These are phyloP conservation scores for Strigops habroptila DNA, from an alignment of 2,113 vertebrate species.

Conservation along the genomic window DNA sequence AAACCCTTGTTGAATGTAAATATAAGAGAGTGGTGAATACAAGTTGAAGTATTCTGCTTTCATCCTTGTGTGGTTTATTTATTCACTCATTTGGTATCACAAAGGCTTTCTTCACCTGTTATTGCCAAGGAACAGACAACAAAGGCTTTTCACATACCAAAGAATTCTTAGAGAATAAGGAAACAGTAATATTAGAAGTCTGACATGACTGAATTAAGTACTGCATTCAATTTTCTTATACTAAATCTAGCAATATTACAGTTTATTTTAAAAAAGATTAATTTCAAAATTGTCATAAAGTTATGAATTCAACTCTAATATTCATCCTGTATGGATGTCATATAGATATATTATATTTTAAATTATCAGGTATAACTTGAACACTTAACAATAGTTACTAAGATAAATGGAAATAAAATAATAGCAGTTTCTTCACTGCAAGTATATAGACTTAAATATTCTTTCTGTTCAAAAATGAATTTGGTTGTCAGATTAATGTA, in stretches of 20 bases:
- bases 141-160: background rate
- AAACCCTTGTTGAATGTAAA: background rate
- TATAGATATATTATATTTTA: background rate
- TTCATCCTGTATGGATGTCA: background rate
- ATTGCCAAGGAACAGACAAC: background rate
- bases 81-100: background rate
- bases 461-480: background rate
- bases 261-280: background rate
- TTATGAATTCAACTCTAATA: background rate
- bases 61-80: background rate
- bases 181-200: background rate
- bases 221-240: background rate
- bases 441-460: background rate
- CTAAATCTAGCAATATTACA: background rate
- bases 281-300: background rate
- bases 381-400: background rate
- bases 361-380: background rate
- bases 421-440: background rate
- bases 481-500: background rate
- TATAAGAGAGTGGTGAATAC: too few relatives aligned
- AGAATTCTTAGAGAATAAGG: background rate
- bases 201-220: background rate
- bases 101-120: background rate
- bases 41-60: background rate
- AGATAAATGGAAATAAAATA: background rate